Evolutionary conservation across 2,888 invertebrate species (phyloP).

Genomic region (Protonemura montana): DNA sequence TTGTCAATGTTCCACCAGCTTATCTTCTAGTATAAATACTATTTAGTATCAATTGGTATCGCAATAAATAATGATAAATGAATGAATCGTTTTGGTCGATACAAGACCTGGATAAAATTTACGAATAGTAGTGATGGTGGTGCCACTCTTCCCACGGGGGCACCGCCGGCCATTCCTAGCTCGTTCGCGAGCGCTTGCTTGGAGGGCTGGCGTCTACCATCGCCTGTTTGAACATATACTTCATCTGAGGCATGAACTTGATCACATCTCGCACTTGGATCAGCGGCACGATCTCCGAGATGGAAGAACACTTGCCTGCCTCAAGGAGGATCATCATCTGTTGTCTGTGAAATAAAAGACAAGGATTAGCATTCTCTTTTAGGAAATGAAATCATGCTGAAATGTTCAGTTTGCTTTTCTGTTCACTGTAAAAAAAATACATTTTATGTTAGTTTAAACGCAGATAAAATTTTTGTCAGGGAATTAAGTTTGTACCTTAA

Average conservation of each 20-base stretch:
- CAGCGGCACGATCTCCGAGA: conserved; percentile 77
- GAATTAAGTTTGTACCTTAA: no score
- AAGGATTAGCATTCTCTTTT: neutral
- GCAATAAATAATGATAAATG: conserved; percentile 2
- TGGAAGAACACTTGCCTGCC: conserved; percentile 74
- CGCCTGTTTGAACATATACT: conserved; percentile 75
- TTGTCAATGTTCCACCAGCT: neutral
- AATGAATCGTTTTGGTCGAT: neutral
- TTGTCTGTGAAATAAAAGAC: conserved; percentile 60
- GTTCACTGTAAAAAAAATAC: no score
- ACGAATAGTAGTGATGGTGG: conserved; percentile 34
- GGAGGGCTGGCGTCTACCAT: conserved; percentile 58
- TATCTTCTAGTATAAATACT: neutral
- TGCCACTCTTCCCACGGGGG: conserved; percentile 46
- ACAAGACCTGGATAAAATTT: neutral
- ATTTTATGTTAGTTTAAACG: no score
- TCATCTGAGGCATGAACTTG: conserved; percentile 85
- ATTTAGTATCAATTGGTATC: neutral
- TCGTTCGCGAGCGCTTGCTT: conserved; percentile 65
- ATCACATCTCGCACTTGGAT: conserved; percentile 85
- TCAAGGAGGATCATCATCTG: conserved; percentile 80
- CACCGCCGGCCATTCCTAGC: conserved; percentile 65
- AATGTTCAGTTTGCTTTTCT: no score
- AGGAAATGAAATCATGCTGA: neutral
- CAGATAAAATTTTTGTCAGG: no score